phyloP scores from a whole-genome alignment of 1,140 invertebrate genomes.

The Orchesella cincta region DNA sequence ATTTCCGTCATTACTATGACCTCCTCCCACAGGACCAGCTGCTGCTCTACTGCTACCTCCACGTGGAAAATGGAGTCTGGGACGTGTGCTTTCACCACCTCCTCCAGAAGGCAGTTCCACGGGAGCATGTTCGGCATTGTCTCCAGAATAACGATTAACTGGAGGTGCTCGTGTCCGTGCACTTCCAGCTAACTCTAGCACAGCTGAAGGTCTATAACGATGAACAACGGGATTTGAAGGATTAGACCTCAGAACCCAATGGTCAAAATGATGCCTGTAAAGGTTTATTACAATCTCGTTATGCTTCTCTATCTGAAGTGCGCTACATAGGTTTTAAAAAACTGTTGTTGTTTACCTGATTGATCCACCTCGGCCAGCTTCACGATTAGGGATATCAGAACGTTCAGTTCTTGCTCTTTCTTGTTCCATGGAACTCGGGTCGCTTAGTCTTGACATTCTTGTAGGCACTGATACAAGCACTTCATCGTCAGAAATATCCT shows the following conservation, averaged over 20 bases:
- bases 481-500: background rate
- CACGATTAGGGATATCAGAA: conserved; percentile 10
- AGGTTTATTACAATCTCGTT: background rate
- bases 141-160: background rate
- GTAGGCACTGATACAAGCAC: background rate
- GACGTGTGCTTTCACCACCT: background rate
- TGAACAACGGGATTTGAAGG: background rate
- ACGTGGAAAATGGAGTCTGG: background rate
- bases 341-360: background rate
- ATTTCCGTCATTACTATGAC: background rate
- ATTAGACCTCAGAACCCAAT: background rate
- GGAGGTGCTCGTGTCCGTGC: conserved; percentile 31
- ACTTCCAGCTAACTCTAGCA: conserved; percentile 9
- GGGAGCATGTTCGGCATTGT: background rate
- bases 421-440: background rate
- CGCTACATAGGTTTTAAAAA: too few relatives aligned
- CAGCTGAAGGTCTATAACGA: background rate
- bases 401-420: background rate
- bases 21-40: background rate
- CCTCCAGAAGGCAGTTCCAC: background rate
- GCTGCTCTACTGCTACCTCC: background rate
- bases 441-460: background rate
- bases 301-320: too few relatives aligned
- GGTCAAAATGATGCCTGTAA: background rate
- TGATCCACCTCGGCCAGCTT: conserved; percentile 26